A percentile compares a stretch with the other conserved stretches of the same genome.
These are phyloP conservation scores for Antitype chi DNA, from an alignment of 2,888 invertebrate genomes.

Conservation along the genomic window DNA sequence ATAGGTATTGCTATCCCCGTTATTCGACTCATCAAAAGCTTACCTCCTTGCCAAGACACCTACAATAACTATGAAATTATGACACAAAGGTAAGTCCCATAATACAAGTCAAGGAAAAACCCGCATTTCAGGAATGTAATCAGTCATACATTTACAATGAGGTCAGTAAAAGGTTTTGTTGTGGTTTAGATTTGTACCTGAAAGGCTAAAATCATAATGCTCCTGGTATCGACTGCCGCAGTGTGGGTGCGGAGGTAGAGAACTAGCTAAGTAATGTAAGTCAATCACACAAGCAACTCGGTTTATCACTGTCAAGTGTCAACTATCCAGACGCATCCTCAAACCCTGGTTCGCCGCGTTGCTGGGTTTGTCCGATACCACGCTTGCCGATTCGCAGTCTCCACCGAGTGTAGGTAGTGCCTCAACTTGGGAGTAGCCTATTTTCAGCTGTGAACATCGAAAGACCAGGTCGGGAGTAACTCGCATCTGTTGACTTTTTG, in stretches of 20 bases:
- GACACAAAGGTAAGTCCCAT: slow-evolving; percentile 19
- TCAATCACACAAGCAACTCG: not conserved
- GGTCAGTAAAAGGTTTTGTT: slow-evolving; percentile 15
- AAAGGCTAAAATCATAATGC: not conserved
- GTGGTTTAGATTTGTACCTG: not conserved
- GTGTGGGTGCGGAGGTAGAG: not conserved
- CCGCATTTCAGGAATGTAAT: slow-evolving; percentile 36
- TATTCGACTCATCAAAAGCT: slow-evolving; percentile 20
- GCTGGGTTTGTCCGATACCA: not conserved
- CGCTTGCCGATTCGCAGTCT: not conserved
- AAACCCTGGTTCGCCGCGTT: not conserved
- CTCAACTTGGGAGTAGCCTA: too few species aligned
- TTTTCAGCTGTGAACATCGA: not conserved
- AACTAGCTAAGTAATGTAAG: too few species aligned
- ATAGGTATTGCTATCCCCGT: not conserved
- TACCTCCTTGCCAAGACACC: slow-evolving; percentile 23
- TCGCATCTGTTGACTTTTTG: not conserved
- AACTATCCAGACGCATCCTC: not conserved
- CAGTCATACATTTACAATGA: slow-evolving; percentile 35
- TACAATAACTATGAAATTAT: slow-evolving; percentile 13
- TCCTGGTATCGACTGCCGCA: too few species aligned
- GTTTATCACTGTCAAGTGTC: not conserved
- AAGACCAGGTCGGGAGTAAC: not conserved
- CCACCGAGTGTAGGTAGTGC: not conserved
- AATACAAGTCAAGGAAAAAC: slow-evolving; percentile 29